Percentiles rank a stretch among this genome's conserved stretches.
Evolutionary conservation across 1,140 invertebrate species (phyloP).

Genomic region (Sycobia sp.): DNA sequence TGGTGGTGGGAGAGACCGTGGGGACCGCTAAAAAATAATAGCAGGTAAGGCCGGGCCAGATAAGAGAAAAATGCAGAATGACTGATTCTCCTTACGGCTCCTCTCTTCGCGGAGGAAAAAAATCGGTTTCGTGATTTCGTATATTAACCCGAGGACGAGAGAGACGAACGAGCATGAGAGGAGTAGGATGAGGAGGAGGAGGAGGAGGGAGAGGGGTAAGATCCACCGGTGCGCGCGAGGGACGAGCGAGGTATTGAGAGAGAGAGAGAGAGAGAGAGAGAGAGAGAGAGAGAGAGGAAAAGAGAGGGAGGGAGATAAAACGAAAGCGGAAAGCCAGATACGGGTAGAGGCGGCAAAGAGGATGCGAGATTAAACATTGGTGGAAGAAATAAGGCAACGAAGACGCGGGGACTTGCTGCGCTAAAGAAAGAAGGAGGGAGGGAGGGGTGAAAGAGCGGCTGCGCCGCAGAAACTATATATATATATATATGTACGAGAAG

Average conservation of each 20-base stretch:
- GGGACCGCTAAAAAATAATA: too few relatives aligned
- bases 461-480: too few relatives aligned
- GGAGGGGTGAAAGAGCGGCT: background rate
- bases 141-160: conserved; percentile 21
- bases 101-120: background rate
- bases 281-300: background rate
- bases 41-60: too few relatives aligned
- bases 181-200: background rate
- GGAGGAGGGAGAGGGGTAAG: too few relatives aligned
- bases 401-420: conserved; percentile 2
- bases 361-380: conserved; percentile 17
- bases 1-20: background rate
- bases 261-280: too few relatives aligned
- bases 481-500: too few relatives aligned
- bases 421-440: background rate
- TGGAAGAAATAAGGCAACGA: conserved; percentile 6
- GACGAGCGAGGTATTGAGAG: too few relatives aligned
- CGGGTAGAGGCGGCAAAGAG: background rate
- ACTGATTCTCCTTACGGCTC: conserved; percentile 22
- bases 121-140: conserved; percentile 25
- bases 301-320: conserved; percentile 10
- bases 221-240: too few relatives aligned
- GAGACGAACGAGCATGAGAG: background rate
- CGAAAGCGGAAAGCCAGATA: conserved; percentile 23
- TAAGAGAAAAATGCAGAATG: conserved; percentile 26